Conservation (phyloP, 1,140 invertebrate genomes). For the Pogonus chalceus region DNA sequence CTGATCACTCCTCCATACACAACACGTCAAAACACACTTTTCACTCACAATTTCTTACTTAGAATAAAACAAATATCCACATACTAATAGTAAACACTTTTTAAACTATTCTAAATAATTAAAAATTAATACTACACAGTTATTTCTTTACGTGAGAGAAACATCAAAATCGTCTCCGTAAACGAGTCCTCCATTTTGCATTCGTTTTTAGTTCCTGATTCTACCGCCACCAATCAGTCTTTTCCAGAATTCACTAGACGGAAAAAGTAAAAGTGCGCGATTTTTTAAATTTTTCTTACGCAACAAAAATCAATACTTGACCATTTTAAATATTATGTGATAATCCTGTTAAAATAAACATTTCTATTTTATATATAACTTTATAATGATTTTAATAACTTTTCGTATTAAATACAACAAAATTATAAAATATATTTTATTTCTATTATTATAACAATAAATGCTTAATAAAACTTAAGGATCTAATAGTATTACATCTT, state of each 20-base stretch:
- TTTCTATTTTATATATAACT: too few relatives aligned
- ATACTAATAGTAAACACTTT: background rate
- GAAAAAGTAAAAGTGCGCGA: background rate
- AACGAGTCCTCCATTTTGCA: conserved; percentile 1
- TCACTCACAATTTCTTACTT: background rate
- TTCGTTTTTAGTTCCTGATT: background rate
- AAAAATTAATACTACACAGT: background rate
- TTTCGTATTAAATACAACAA: too few relatives aligned
- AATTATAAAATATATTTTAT: background rate
- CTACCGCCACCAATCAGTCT: background rate
- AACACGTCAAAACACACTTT: background rate
- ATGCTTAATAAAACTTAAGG: conserved; percentile 1
- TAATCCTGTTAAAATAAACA: too few relatives aligned
- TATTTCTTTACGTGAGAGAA: background rate
- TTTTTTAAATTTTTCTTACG: too few relatives aligned
- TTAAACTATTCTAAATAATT: background rate
- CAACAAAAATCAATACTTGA: too few relatives aligned
- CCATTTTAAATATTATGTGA: too few relatives aligned
- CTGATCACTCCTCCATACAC: background rate
- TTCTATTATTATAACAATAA: conserved; percentile 6
- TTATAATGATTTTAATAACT: too few relatives aligned
- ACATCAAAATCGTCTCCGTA: conserved; percentile 1
- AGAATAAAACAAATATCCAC: background rate
- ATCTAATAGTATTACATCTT: too few relatives aligned
- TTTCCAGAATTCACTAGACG: background rate